Conservation (phyloP, 2,888 invertebrate genomes). For the Mythimna impura region DNA sequence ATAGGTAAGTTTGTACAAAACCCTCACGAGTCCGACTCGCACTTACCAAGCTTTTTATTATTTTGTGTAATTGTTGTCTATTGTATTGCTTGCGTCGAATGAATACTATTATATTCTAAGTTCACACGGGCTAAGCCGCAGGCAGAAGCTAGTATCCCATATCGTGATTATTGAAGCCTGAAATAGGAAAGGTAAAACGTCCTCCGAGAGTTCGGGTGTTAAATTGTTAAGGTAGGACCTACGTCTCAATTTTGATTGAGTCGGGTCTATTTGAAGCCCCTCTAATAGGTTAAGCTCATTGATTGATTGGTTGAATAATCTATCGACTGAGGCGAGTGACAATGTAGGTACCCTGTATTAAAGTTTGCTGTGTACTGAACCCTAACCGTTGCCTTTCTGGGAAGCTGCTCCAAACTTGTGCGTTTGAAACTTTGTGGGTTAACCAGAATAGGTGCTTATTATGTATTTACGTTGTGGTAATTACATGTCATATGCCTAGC, state of each 20-base stretch:
- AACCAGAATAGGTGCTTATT: neutral
- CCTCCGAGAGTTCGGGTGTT: neutral
- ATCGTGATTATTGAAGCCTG: neutral
- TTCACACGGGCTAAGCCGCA: too few species aligned
- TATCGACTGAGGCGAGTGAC: neutral
- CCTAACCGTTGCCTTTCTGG: slow-evolving; percentile 9
- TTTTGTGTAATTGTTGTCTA: too few species aligned
- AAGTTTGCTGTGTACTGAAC: slow-evolving; percentile 12
- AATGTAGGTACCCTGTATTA: neutral
- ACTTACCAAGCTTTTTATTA: too few species aligned
- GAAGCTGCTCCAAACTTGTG: neutral
- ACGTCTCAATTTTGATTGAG: slow-evolving; percentile 22
- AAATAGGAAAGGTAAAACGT: slow-evolving; percentile 6
- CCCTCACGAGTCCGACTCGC: too few species aligned
- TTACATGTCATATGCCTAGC: neutral
- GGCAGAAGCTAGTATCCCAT: neutral
- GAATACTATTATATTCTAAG: too few species aligned
- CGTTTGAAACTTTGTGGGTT: slow-evolving; percentile 3
- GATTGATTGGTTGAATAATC: slow-evolving; percentile 26
- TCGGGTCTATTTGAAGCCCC: neutral
- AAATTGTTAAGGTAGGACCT: slow-evolving; percentile 18
- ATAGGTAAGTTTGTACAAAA: too few species aligned
- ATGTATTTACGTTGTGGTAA: neutral
- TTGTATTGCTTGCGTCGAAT: too few species aligned
- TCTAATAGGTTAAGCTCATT: slow-evolving; percentile 18